Percentiles rank a stretch among this genome's conserved stretches.
phyloP scores from a whole-genome alignment of 2,888 invertebrate species.

The Harpagoxenus sublaevis region DNA sequence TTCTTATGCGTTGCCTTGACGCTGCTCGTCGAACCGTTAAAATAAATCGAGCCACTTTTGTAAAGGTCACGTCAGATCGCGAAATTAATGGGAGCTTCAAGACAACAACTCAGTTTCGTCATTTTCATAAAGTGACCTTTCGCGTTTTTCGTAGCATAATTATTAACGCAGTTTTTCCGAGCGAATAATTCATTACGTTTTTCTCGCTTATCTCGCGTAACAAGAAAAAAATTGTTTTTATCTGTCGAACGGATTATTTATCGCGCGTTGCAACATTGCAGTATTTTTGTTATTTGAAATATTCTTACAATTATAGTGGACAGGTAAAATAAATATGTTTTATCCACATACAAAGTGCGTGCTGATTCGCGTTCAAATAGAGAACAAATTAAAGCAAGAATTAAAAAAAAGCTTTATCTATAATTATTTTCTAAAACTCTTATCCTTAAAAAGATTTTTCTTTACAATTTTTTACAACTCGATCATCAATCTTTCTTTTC shows the following conservation, averaged over 20 bases:
- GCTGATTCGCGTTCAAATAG: neutral
- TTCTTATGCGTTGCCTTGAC: conserved; percentile 19
- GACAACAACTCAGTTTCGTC: neutral
- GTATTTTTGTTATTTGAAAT: neutral
- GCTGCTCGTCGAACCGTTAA: neutral
- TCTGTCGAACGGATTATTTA: neutral
- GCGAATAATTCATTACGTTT: neutral
- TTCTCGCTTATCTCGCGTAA: neutral
- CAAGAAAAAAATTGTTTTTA: neutral
- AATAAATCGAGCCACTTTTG: conserved; percentile 38
- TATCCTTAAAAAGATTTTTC: too few species aligned
- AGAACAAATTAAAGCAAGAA: neutral
- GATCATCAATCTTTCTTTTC: neutral
- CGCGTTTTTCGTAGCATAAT: neutral
- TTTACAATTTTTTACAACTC: neutral
- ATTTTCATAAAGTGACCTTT: neutral
- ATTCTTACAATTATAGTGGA: neutral
- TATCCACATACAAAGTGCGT: neutral
- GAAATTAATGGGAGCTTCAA: conserved; percentile 1
- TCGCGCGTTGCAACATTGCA: neutral
- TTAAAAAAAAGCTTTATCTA: neutral
- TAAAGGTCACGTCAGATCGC: conserved; percentile 29
- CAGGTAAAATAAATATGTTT: neutral
- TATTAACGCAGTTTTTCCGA: conserved; percentile 1
- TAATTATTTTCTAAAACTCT: neutral